Evolutionary conservation across 2,797 vertebrate species (phyloP), one percentile per base, ranked within the genome.

Genomic region (Chanos chanos): DNA sequence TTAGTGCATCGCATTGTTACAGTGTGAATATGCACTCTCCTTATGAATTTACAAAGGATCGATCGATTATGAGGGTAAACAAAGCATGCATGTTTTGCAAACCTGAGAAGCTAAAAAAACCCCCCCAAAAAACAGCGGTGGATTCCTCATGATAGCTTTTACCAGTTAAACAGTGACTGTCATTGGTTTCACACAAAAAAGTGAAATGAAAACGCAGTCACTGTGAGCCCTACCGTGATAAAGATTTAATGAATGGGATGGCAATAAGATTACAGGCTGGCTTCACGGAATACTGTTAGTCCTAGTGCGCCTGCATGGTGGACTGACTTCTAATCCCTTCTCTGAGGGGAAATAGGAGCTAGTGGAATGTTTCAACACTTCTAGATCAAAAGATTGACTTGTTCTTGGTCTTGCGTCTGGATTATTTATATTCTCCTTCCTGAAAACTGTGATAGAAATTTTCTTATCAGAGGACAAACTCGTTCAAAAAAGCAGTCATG

Each of bases 351-450:
- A 69, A 70, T 51, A 40, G 53, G 34, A 25, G 41, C 43, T 59
- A n/a, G n/a, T 25, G 36, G 27, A 41, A 59, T 51, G 47, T 57
- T 57, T 27, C 36, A 54, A 47, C 59, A 56, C 19, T 56, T 64
- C 19, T 15, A 58, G 66, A 66, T 74, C 25, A 67, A 67, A 74
- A 56, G 63, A 67, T 47, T 60, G 54, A 66, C 18, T 56, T 41
- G 24, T 70, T 59, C 36, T 45, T 54, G 41, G 12, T 66, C 37
- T n/a, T 56, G 40, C 24, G 15, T 33, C 43, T 66, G 48, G 48
- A 36, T 73, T 50, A 57, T 62, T 52, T 28, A 55, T 55, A 55
- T 60, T 55, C 37, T 54, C 41, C 24, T 53, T 43, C 54, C 33
- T 49, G 36, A 65, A 69, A 53, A 24, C 24, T 53, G 22, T 27